Percentiles rank a stretch among this genome's conserved stretches.
phyloP scores from a whole-genome alignment of 1,140 invertebrate species.

The Sycobia sp. region DNA sequence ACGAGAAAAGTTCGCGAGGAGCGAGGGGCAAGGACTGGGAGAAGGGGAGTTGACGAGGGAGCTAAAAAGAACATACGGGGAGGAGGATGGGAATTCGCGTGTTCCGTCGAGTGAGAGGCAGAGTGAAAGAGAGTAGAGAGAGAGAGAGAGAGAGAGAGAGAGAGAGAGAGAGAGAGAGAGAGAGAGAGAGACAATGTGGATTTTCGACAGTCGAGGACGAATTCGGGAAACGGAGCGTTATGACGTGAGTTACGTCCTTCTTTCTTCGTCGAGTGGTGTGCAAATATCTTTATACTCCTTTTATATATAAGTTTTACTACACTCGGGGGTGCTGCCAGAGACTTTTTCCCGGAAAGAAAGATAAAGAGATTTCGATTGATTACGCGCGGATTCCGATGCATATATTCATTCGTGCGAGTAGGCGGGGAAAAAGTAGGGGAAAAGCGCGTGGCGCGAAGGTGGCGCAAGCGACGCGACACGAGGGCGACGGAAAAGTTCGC shows the following conservation, averaged over 20 bases:
- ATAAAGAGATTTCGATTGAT: constrained; percentile 12
- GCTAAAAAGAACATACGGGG: no score
- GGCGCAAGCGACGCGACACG: no score
- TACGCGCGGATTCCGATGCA: not conserved
- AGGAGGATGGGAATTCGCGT: no score
- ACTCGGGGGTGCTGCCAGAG: not conserved
- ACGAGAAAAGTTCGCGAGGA: constrained; percentile 31
- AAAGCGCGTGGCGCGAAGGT: no score
- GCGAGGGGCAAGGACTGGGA: not conserved
- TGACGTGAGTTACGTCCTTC: constrained; percentile 16
- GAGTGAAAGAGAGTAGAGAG: no score
- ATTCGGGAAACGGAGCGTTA: constrained; percentile 20
- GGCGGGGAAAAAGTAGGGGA: no score
- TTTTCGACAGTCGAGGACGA: constrained; percentile 33
- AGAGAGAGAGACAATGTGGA: constrained; percentile 26
- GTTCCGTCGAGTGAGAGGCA: no score
- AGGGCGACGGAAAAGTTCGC: no score
- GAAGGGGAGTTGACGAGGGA: not conserved
- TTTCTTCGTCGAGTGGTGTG: constrained; percentile 7
- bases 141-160: no score
- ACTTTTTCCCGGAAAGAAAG: constrained; percentile 11
- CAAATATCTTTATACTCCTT: constrained; percentile 24
- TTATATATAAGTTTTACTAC: constrained; percentile 1
- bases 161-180: constrained; percentile 17
- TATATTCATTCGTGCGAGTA: no score